A percentile compares a stretch with the other conserved stretches of the same genome.
Evolutionary conservation across 1,140 invertebrate species (phyloP).

Genomic region (Pomacea maculata): DNA sequence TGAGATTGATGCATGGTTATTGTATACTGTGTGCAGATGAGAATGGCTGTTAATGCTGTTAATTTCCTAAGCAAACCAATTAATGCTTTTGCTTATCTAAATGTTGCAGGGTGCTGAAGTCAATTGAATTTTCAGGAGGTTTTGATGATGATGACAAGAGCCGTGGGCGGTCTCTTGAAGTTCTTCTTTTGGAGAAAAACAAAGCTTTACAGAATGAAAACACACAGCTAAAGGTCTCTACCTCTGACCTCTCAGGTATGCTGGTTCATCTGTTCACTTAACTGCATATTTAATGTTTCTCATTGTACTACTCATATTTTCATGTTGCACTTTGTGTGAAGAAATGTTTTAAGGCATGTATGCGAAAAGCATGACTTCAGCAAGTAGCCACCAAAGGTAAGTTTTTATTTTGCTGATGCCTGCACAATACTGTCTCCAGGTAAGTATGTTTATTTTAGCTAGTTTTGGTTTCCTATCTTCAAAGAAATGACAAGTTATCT

Average conservation of each 20-base stretch:
- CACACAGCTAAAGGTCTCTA: constrained; percentile 65
- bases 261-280: neutral
- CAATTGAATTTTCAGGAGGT: constrained; percentile 75
- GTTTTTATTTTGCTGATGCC: too few relatives aligned
- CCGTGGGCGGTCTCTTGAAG: constrained; percentile 74
- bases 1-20: too few relatives aligned
- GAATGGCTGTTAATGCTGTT: too few relatives aligned
- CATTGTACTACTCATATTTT: constrained; percentile 24
- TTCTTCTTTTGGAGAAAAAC: constrained; percentile 80
- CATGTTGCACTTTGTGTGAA: neutral
- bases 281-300: neutral
- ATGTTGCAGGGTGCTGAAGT: constrained; percentile 76
- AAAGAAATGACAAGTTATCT: too few relatives aligned
- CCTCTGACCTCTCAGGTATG: constrained; percentile 63
- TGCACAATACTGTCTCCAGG: too few relatives aligned
- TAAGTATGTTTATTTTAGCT: too few relatives aligned
- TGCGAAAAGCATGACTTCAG: too few relatives aligned
- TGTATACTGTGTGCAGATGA: too few relatives aligned
- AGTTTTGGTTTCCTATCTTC: too few relatives aligned
- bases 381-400: too few relatives aligned
- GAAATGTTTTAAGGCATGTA: neutral
- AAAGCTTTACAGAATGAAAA: constrained; percentile 74
- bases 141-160: constrained; percentile 49
- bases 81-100: too few relatives aligned
- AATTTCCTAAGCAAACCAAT: too few relatives aligned